Evolutionary conservation across 1,140 invertebrate genomes (phyloP).

Genomic region (Palaemon carinicauda): DNA sequence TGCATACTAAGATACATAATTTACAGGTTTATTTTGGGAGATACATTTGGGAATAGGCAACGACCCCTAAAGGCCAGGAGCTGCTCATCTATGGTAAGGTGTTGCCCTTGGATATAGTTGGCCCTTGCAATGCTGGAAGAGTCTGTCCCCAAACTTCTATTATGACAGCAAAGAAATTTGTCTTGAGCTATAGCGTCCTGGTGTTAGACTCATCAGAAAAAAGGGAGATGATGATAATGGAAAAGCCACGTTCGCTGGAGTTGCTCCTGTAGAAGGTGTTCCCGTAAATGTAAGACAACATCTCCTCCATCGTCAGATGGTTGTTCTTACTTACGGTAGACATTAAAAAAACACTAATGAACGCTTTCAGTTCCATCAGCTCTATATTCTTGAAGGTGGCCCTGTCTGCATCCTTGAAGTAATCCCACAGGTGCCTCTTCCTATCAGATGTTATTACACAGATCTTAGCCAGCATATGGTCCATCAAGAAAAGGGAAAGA

Average conservation of each 20-base stretch:
- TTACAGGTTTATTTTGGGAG: conserved; percentile 7
- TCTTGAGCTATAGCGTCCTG: background rate
- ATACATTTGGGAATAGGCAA: background rate
- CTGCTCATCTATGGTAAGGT: background rate
- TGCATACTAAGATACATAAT: background rate
- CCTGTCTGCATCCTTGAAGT: too few species aligned
- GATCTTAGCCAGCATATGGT: too few species aligned
- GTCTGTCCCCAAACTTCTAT: background rate
- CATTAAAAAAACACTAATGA: background rate
- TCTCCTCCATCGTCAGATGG: background rate
- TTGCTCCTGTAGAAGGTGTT: background rate
- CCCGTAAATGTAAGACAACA: background rate
- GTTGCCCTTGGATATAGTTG: background rate
- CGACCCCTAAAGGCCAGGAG: conserved; percentile 11
- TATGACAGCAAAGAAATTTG: background rate
- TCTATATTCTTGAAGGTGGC: background rate
- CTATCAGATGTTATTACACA: background rate
- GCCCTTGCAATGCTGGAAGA: background rate
- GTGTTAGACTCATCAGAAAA: background rate
- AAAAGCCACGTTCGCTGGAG: background rate
- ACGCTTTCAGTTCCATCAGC: background rate
- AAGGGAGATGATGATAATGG: background rate
- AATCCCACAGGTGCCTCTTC: too few species aligned
- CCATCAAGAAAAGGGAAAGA: too few species aligned
- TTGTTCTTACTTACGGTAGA: background rate